Evolutionary conservation across 2,888 invertebrate species (phyloP).

Genomic region (Netelia fuscicornis): DNA sequence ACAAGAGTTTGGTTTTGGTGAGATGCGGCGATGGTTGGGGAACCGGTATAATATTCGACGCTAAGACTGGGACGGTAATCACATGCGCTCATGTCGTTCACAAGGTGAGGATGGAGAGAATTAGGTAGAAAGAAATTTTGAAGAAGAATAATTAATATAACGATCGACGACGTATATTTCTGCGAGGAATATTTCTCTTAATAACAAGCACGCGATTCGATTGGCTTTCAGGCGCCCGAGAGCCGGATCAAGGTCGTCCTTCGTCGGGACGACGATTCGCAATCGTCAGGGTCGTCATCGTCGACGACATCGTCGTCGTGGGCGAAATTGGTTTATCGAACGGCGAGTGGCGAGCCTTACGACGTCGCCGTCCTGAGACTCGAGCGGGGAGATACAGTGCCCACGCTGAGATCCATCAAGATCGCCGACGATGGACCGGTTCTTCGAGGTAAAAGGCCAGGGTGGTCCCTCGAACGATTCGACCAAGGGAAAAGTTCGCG

Average conservation of each 20-base stretch:
- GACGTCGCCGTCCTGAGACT: conserved; percentile 82
- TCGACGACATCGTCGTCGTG: conserved; percentile 62
- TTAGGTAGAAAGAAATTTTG: background rate
- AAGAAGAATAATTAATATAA: conserved; percentile 47
- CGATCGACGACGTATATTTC: background rate
- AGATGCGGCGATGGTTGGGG: conserved; percentile 88
- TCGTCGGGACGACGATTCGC: conserved; percentile 66
- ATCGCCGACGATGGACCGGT: conserved; percentile 68
- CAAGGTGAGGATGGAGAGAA: conserved; percentile 81
- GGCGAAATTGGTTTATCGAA: conserved; percentile 81
- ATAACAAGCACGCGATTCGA: conserved; percentile 21
- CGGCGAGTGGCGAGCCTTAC: conserved; percentile 79
- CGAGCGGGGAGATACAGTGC: conserved; percentile 71
- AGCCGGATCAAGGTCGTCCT: conserved; percentile 74
- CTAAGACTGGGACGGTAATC: conserved; percentile 85
- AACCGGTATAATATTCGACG: conserved; percentile 86
- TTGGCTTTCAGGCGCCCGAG: conserved; percentile 73
- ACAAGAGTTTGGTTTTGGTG: conserved; percentile 86
- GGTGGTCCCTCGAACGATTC: conserved; percentile 12
- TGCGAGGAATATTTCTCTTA: conserved; percentile 6
- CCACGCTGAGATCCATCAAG: conserved; percentile 73
- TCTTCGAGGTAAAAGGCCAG: conserved; percentile 77
- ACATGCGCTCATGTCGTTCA: conserved; percentile 88
- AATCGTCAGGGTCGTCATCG: conserved; percentile 61
- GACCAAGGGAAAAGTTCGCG: too few relatives aligned